These are phyloP conservation scores for Eulemur macaco DNA, from an alignment of 2,113 vertebrate species.

Conservation along the genomic window DNA sequence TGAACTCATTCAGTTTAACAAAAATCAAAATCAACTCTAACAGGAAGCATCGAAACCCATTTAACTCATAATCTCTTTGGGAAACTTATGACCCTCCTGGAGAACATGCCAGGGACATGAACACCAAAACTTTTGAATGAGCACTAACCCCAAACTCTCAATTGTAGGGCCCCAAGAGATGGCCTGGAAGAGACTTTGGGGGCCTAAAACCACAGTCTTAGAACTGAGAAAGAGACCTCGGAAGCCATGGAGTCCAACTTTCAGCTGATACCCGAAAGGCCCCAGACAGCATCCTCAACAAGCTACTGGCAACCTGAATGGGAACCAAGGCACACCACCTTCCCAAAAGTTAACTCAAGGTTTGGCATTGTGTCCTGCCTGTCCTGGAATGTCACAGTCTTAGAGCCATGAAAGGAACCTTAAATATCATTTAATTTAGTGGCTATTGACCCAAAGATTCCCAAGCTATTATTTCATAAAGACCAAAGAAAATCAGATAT, in stretches of 20 bases:
- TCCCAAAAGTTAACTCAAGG: not conserved
- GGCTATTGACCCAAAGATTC: not conserved
- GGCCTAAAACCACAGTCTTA: not conserved
- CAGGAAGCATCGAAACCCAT: not conserved
- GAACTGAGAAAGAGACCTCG: not conserved
- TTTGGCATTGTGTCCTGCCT: not conserved
- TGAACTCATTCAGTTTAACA: slow-evolving; percentile 39
- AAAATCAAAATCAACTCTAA: slow-evolving; percentile 49
- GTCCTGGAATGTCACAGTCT: not conserved
- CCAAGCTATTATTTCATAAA: not conserved
- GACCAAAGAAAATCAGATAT: not conserved
- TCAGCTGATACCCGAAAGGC: not conserved
- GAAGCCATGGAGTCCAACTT: not conserved
- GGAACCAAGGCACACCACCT: not conserved
- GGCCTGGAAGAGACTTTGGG: not conserved
- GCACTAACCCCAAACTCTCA: not conserved
- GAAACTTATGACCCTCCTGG: not conserved
- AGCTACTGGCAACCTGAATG: not conserved
- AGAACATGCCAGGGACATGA: not conserved
- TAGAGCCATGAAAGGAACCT: not conserved
- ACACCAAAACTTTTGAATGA: not conserved
- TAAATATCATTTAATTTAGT: slow-evolving; percentile 8
- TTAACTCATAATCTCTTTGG: not conserved
- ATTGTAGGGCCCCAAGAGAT: not conserved
- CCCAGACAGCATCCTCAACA: not conserved